Conservation (phyloP, 1,140 invertebrate genomes). For the Antheraea mylitta region DNA sequence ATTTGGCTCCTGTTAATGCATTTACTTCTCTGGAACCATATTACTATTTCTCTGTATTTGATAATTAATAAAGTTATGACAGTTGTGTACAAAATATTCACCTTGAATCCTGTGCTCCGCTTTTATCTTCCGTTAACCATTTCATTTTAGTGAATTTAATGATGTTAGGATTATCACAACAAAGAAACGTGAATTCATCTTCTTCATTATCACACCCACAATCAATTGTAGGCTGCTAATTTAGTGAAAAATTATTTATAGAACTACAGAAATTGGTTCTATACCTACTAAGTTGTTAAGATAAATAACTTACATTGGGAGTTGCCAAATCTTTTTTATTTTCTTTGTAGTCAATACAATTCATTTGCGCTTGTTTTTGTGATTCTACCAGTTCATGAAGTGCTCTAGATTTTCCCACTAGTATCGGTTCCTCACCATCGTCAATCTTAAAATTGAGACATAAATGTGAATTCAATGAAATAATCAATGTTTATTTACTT, state of each 20-base stretch:
- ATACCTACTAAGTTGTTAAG: background rate
- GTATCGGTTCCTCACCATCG: conserved; percentile 37
- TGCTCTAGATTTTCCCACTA: conserved; percentile 59
- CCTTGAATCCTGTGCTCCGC: conserved; percentile 56
- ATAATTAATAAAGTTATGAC: background rate
- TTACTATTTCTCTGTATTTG: conserved; percentile 14
- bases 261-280: background rate
- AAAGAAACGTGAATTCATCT: conserved; percentile 23
- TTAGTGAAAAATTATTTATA: conserved; percentile 3
- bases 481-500: no score
- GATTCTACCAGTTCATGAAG: conserved; percentile 51
- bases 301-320: conserved; percentile 30
- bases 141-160: conserved; percentile 68
- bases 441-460: conserved; percentile 27
- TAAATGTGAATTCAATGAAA: background rate
- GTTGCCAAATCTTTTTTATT: conserved; percentile 25
- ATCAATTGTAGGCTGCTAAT: background rate
- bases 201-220: conserved; percentile 16
- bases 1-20: conserved; percentile 57
- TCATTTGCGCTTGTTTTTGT: conserved; percentile 24
- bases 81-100: conserved; percentile 22
- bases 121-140: conserved; percentile 56
- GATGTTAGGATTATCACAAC: conserved; percentile 44
- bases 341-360: conserved; percentile 17
- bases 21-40: conserved; percentile 63